A percentile compares a stretch with the other conserved stretches of the same genome.
Evolutionary conservation across 37 sponge, comb jelly and placozoan species (phyloP).

Genomic region (Halichondria panicea): DNA sequence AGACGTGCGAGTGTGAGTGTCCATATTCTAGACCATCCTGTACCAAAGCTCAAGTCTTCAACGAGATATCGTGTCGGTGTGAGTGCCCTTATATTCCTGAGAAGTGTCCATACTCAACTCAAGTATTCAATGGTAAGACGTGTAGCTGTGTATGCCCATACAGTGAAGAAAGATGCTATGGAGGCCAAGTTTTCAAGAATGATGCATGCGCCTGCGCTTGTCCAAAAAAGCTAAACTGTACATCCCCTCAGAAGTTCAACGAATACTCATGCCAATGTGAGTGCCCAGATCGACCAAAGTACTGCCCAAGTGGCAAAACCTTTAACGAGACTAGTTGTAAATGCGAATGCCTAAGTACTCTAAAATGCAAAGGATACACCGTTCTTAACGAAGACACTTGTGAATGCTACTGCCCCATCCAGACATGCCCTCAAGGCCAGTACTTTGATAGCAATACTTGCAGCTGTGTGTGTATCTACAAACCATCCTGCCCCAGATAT

Average conservation of each 20-base stretch:
- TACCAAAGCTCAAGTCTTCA: conserved; percentile 2
- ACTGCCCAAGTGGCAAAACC: background rate
- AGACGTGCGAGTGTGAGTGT: conserved; percentile 32
- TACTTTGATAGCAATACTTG: conserved; percentile 12
- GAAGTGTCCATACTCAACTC: background rate
- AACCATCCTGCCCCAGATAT: conserved; percentile 6
- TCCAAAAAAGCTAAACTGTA: conserved; percentile 18
- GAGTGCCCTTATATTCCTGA: conserved; percentile 8
- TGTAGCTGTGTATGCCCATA: background rate
- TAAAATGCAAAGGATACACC: conserved; percentile 6
- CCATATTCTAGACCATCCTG: background rate
- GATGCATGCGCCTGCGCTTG: conserved; percentile 30
- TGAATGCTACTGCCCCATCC: conserved; percentile 13
- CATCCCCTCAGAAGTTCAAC: conserved; percentile 18
- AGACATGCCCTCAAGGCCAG: conserved; percentile 18
- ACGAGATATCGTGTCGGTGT: conserved; percentile 29
- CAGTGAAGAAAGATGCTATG: background rate
- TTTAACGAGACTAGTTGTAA: conserved; percentile 12
- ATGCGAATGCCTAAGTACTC: conserved; percentile 3
- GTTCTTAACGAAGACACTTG: conserved; percentile 22
- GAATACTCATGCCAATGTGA: conserved; percentile 26
- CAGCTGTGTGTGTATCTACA: conserved; percentile 14
- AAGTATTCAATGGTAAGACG: background rate
- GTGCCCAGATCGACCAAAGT: conserved; percentile 1
- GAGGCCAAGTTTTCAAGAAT: conserved; percentile 1